These are phyloP conservation scores for Dermatemys mawii DNA, from an alignment of 2,113 vertebrate species.

Conservation along the genomic window DNA sequence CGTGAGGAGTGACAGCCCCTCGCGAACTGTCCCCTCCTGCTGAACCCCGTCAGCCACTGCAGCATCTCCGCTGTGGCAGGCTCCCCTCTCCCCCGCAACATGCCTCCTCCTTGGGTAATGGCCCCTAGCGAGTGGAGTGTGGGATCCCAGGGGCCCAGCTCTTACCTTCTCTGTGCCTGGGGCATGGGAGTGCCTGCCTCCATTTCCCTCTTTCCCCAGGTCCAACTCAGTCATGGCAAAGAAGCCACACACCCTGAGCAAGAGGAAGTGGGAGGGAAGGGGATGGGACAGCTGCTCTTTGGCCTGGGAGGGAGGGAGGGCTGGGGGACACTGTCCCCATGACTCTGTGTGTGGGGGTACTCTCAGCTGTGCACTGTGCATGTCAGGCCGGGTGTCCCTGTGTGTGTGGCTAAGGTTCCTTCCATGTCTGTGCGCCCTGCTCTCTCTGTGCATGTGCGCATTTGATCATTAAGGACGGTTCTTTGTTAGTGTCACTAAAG, in stretches of 20 bases:
- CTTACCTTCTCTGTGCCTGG: rapidly evolving
- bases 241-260: rapidly evolving
- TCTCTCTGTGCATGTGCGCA: neutral
- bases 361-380: rapidly evolving
- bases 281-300: neutral
- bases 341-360: rapidly evolving
- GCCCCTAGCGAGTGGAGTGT: neutral
- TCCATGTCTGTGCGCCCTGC: rapidly evolving
- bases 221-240: rapidly evolving
- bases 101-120: neutral
- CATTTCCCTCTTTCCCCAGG: neutral
- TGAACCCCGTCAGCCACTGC: neutral
- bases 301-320: neutral
- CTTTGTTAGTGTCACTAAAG: rapidly evolving
- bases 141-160: neutral
- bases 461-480: neutral
- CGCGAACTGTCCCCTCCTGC: neutral
- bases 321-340: rapidly evolving
- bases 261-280: neutral
- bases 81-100: neutral
- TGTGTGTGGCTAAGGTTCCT: neutral
- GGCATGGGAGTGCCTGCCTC: neutral
- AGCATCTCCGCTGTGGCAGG: neutral
- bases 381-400: neutral
- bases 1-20: neutral